Evolutionary conservation across 2,888 invertebrate genomes (phyloP).

Genomic region (Cremastobaeus sp.): DNA sequence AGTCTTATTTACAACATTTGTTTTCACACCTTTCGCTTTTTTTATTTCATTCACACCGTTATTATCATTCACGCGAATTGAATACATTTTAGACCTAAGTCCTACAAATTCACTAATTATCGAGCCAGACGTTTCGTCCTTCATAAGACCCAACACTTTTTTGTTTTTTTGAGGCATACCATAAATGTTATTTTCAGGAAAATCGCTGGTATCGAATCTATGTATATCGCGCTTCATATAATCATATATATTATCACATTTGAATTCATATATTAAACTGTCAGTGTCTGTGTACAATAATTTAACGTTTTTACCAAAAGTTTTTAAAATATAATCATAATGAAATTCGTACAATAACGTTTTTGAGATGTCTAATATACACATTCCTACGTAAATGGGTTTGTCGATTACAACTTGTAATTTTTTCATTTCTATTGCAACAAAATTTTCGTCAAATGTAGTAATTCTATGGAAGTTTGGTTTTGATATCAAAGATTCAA

Average conservation of each 20-base stretch:
- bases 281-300: constrained; percentile 70
- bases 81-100: constrained; percentile 21
- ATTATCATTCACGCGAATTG: background rate
- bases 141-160: background rate
- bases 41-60: background rate
- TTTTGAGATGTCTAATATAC: constrained; percentile 39
- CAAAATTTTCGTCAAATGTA: constrained; percentile 15
- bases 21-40: background rate
- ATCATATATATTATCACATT: constrained; percentile 72
- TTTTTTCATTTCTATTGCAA: constrained; percentile 26
- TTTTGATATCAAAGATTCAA: constrained; percentile 14
- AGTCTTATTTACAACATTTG: background rate
- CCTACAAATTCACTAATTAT: constrained; percentile 4
- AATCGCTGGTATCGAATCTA: constrained; percentile 69
- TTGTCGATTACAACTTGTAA: constrained; percentile 1
- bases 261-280: constrained; percentile 67
- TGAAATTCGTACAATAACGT: constrained; percentile 53
- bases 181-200: constrained; percentile 60
- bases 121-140: constrained; percentile 55
- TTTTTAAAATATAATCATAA: constrained; percentile 32
- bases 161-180: background rate
- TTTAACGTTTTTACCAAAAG: constrained; percentile 40
- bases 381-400: constrained; percentile 26
- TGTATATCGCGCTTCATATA: constrained; percentile 58
- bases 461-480: constrained; percentile 17